phyloP scores from a whole-genome alignment of 2,113 vertebrate species.

The Scopus umbretta region DNA sequence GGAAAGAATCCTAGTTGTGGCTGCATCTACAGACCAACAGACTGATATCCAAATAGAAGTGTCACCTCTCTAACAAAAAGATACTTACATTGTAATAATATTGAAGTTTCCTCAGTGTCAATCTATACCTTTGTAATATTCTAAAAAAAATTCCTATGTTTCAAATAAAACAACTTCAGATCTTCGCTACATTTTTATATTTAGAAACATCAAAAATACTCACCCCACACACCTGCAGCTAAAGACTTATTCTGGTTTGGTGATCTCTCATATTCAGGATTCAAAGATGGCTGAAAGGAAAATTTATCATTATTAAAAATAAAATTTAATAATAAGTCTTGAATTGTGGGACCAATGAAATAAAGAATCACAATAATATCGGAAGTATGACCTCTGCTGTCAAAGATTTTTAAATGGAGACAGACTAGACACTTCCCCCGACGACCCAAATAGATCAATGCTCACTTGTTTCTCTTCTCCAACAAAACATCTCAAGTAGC shows the following conservation, averaged over 20 bases:
- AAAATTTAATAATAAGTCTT: background rate
- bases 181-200: background rate
- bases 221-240: conserved; percentile 77
- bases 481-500: background rate
- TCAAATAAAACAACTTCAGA: background rate
- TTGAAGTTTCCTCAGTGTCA: background rate
- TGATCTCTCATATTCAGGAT: conserved; percentile 75
- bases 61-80: background rate
- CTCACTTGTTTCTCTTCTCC: background rate
- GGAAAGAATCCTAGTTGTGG: background rate
- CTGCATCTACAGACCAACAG: background rate
- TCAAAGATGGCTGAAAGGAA: conserved; percentile 74
- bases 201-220: conserved; percentile 24
- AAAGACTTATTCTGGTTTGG: conserved; percentile 75
- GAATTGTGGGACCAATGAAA: background rate
- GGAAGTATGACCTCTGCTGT: background rate
- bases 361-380: background rate
- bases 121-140: background rate
- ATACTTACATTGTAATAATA: background rate
- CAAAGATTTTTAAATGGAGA: background rate
- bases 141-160: background rate
- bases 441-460: background rate
- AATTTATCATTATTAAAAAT: background rate
- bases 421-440: background rate
- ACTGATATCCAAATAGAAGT: background rate